phyloP scores from a whole-genome alignment of 2,888 invertebrate genomes.

The Hydriomena furcata region DNA sequence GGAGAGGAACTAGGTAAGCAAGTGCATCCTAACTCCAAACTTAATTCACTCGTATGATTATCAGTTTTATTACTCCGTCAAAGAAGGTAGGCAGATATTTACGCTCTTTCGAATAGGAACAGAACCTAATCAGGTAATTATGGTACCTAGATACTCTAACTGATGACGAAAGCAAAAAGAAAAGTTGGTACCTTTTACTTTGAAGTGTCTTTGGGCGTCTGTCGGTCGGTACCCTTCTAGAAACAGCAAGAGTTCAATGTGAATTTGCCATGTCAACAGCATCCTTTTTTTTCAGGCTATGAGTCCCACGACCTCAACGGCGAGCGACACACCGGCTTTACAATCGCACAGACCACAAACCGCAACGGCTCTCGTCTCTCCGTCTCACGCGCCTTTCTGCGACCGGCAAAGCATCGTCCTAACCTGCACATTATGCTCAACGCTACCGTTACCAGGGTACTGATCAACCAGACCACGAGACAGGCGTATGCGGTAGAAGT shows the following conservation, averaged over 20 bases:
- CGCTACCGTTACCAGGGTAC: conserved; percentile 89
- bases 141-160: no score
- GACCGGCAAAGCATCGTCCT: conserved; percentile 88
- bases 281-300: conserved; percentile 79
- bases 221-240: no score
- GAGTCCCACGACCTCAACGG: conserved; percentile 92
- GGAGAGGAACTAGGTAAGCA: conserved; percentile 90
- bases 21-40: no score
- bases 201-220: no score
- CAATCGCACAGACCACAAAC: conserved; percentile 94
- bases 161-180: no score
- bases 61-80: no score
- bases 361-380: conserved; percentile 93
- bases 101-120: no score
- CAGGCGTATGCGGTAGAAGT: conserved; percentile 91
- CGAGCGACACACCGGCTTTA: conserved; percentile 90
- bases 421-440: conserved; percentile 94
- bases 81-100: no score
- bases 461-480: conserved; percentile 89
- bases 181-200: no score
- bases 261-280: background rate
- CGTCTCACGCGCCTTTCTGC: conserved; percentile 91
- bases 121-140: no score
- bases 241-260: background rate
- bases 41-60: no score